Base-by-base conservation (phyloP, 2,113 vertebrate species). In the Oncorhynchus nerka region DNA sequence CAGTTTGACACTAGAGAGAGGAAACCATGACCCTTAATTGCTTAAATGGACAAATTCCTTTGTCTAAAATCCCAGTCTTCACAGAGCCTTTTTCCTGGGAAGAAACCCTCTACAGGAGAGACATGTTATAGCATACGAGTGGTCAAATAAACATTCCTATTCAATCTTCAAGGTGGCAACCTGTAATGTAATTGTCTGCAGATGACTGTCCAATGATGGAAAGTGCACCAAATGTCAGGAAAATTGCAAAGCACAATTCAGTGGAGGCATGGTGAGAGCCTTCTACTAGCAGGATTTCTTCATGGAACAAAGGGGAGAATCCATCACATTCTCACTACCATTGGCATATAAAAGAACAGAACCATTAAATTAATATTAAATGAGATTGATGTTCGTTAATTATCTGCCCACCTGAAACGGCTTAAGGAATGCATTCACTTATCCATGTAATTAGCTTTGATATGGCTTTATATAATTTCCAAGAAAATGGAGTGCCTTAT, bases 11-110 rank as follows among this genome's bases (percentile, higher is more conserved):
- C 51, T 4, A 55, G 15, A 55, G 16, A 62, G 16, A 11, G 59
- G 20, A n/a, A 62, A 61, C 30, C 39, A 55, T 39, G 75, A 64
- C 57, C 48, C 22, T 76, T 79, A 77, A 81, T 68, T 78, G 67
- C 59, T 51, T 51, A 75, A 80, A 71, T 55, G 28, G 75, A 75
- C 66, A 74, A 77, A 81, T 86, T 86, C 67, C 68, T 71, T 68
- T 78, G 77, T 80, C 70, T 49, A 68, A 68, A 73, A 62, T 34
- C 64, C 61, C 59, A 70, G 39, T 76, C 51, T 19, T 55, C 51
- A 55, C 4, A 16, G 16, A 55, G 51, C 51, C 15, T 55, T 55
- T 55, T 19, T 55, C 51, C 51, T 55, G 51, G 19, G 51, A 55
- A 55, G 51, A 55, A 55, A 55, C 12, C 13, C 51, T 73, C 68